Base-by-base conservation (phyloP, 2,113 vertebrate species). In the Brachypteracias leptosomus region DNA sequence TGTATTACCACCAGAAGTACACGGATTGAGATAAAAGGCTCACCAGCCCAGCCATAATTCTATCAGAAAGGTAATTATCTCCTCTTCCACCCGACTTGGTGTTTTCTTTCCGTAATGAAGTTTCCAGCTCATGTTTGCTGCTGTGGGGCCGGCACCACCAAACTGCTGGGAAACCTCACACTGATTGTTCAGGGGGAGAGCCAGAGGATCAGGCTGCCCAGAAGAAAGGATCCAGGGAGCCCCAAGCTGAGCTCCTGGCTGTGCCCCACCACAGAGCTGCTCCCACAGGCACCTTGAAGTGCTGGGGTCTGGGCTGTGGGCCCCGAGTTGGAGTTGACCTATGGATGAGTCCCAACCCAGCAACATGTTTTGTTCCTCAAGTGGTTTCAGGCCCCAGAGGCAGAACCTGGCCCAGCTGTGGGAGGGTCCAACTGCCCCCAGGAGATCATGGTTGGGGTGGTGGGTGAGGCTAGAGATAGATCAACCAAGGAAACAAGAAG, bases 31-130 rank as follows among this genome's bases (percentile, higher is more conserved):
- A 96, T 93, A 94, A 95, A 96, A 97, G 96, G 91, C 92, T 97
- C 94, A 47, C 63, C 87, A 89, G 94, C 91, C 67, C 87, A 57
- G 71, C 28, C 65, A 42, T 93, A 92, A 97, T 96, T 95, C 21
- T 75, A 95, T 96, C 80, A 96, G 94, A 93, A 96, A 96, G 95
- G 96, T 94, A 95, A 96, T 97, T 97, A 96, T 96, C 91, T 95
- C 67, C 73, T 85, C 67, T 93, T 68, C 93, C 88, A 89, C 93
- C 78, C 29, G 31, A 96, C 91, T 91, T 82, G n/a, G 55, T 46
- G 38, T 81, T 96, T 90, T 54, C 88, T 89, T 82, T 62, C 38
- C 28, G 9, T 46, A 87, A 95, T 21, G 7, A 93, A 70, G 62
- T 92, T 88, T 87, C 65, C 88, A 90, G 81, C 61, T 84, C 4